A percentile compares a stretch with the other conserved stretches of the same genome.
Evolutionary conservation across 2,113 vertebrate genomes (phyloP).

Genomic region (Ictidomys tridecemlineatus): DNA sequence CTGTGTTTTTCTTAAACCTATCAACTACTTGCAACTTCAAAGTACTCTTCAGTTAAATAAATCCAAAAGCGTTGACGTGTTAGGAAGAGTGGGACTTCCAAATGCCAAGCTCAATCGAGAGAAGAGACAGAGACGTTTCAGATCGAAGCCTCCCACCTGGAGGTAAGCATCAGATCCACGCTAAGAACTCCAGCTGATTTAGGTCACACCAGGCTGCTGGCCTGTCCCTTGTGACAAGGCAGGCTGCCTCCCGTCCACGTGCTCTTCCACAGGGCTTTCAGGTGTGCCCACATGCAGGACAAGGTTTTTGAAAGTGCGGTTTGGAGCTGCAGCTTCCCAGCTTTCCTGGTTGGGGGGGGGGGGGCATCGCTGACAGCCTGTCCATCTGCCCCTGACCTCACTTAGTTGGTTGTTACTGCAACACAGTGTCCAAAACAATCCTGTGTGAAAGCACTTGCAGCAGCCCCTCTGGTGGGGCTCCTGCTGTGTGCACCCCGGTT

Average conservation of each 20-base stretch:
- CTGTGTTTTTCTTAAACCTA: neutral
- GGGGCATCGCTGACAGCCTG: accelerated
- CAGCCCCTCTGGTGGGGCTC: no score
- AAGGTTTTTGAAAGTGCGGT: neutral
- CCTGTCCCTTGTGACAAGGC: accelerated
- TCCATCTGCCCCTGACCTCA: accelerated
- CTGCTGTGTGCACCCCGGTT: accelerated
- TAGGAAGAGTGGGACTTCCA: neutral
- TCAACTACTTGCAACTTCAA: neutral
- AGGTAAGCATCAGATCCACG: accelerated
- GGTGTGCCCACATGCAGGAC: neutral
- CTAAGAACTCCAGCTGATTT: no score
- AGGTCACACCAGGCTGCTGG: neutral
- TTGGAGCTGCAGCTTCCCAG: neutral
- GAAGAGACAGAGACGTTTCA: accelerated
- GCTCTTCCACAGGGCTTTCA: neutral
- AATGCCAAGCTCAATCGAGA: accelerated
- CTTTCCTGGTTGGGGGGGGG: neutral
- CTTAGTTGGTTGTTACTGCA: accelerated
- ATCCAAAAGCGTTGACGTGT: no score
- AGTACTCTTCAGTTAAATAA: neutral
- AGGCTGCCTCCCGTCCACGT: accelerated
- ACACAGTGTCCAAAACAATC: neutral
- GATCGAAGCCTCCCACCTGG: accelerated
- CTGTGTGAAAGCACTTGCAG: accelerated